phyloP scores from a whole-genome alignment of 2,888 invertebrate species.

The Synanthedon myopaeformis region DNA sequence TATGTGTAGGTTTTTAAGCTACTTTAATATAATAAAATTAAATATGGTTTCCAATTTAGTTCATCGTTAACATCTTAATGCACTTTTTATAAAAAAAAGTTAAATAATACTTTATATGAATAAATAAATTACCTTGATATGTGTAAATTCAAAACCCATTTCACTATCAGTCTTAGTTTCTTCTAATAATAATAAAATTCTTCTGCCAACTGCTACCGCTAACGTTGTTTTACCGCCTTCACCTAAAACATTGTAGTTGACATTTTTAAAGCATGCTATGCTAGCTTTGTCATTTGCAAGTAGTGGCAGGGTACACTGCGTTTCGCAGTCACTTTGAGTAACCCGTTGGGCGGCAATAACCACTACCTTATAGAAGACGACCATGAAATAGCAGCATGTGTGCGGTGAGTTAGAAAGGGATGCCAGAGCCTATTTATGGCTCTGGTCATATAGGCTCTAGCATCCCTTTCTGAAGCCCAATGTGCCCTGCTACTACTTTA shows the following conservation, averaged over 20 bases:
- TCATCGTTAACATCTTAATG: background rate
- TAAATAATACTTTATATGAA: background rate
- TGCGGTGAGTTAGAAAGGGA: no score
- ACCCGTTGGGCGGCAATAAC: no score
- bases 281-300: no score
- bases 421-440: no score
- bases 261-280: background rate
- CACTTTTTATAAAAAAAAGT: background rate
- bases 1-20: no score
- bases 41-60: background rate
- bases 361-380: no score
- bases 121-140: slow-evolving; percentile 46
- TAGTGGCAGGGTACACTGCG: no score
- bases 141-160: slow-evolving; percentile 62
- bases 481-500: no score
- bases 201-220: slow-evolving; percentile 53
- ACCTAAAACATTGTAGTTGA: slow-evolving; percentile 16
- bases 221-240: slow-evolving; percentile 53
- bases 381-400: no score
- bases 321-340: no score
- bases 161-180: slow-evolving; percentile 60
- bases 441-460: no score
- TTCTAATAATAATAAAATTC: slow-evolving; percentile 53
- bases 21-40: background rate
- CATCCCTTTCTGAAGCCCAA: no score